Conservation (phyloP, 2,113 vertebrate species). For the Pachycephala philippinensis region DNA sequence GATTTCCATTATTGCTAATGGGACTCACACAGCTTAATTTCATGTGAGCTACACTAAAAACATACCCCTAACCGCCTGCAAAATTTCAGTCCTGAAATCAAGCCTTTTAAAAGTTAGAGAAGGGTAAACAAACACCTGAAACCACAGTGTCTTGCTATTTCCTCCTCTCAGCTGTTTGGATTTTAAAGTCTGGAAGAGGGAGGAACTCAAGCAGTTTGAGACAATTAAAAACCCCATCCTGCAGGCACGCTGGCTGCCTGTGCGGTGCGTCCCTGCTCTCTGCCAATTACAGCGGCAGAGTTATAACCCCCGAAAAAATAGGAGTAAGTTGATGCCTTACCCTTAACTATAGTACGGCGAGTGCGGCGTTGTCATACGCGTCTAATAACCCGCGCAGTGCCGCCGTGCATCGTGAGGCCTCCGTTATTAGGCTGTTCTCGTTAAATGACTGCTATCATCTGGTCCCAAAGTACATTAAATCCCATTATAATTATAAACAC, state of each 20-base stretch:
- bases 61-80: constrained; percentile 10
- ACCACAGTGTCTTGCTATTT: not conserved
- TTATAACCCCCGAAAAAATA: constrained; percentile 35
- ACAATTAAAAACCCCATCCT: not conserved
- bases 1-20: constrained; percentile 59
- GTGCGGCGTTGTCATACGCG: not conserved
- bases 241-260: not conserved
- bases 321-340: constrained; percentile 23
- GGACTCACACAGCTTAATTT: constrained; percentile 57
- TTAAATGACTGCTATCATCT: constrained; percentile 74
- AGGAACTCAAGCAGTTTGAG: not conserved
- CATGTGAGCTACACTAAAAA: constrained; percentile 34
- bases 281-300: not conserved
- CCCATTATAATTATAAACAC: constrained; percentile 81
- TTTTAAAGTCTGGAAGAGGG: not conserved
- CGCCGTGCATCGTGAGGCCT: constrained; percentile 38
- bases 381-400: constrained; percentile 22
- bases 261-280: not conserved
- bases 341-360: not conserved
- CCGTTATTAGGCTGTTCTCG: constrained; percentile 64
- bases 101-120: constrained; percentile 38
- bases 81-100: constrained; percentile 56
- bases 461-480: constrained; percentile 77
- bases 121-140: constrained; percentile 51
- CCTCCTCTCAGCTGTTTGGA: not conserved